Base-by-base conservation (phyloP, 1,140 invertebrate species). In the Trachelipus rathkii region DNA sequence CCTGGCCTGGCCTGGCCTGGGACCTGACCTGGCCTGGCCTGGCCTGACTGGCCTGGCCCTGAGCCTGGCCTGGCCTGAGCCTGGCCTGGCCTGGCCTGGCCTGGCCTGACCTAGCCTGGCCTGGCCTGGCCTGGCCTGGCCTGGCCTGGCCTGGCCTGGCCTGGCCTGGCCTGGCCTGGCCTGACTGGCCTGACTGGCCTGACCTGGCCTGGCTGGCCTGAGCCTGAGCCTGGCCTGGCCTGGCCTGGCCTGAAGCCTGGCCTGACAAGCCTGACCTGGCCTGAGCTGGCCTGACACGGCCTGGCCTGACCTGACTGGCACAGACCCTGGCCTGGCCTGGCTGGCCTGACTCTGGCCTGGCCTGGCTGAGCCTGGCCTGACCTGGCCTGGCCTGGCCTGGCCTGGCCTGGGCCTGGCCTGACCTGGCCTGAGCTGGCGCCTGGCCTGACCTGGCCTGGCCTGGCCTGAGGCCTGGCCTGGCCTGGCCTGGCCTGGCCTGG, bases 371-470 rank as follows among this genome's bases (percentile, higher is more conserved):
- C n/a, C n/a, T n/a, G n/a, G n/a, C n/a, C n/a, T n/a, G n/a, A n/a
- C n/a, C n/a, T n/a, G n/a, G n/a, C n/a, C n/a, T n/a, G n/a, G n/a
- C n/a, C n/a, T 80, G 73, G 79, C 74, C 78, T 80, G 44, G 78
- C 73, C 78, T 46, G 79, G 71, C 78, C 79, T 81, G 80, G n/a
- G 79, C 79, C 79, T 80, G 77, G 77, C 77, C 77, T 78, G 77
- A 76, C 76, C 77, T 78, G 77, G 77, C 77, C 73, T 74, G 73
- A 60, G 13, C 73, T 74, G 73, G 68, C n/a, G n/a, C 68, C 73
- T 77, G 79, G 71, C 24, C 76, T 78, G 77, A 66, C 74, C 77
- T 78, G 77, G 77, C 77, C 67, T 75, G 71, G 43, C 44, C 8
- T 71, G 79, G 72, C 80, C 76, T 72, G n/a, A n/a, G 76, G 33